A percentile compares a stretch with the other conserved stretches of the same genome.
Evolutionary conservation across 2,888 invertebrate species (phyloP).

Genomic region (Drosophila cognata): DNA sequence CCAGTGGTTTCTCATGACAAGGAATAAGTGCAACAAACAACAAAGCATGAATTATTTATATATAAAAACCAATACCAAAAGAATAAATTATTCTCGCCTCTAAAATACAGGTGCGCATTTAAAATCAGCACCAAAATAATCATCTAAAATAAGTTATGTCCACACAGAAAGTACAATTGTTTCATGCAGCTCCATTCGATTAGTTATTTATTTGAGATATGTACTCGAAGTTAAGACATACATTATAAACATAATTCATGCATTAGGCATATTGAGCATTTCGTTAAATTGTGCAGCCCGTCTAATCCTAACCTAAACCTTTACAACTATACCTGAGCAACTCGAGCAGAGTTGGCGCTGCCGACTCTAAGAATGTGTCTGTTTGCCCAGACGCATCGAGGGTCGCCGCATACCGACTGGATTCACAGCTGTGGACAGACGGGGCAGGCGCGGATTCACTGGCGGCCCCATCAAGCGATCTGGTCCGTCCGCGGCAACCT

Average conservation of each 20-base stretch:
- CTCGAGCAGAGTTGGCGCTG: conserved; percentile 35
- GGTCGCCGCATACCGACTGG: conserved; percentile 49
- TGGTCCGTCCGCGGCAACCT: conserved; percentile 68
- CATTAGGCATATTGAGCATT: conserved; percentile 38
- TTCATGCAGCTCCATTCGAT: conserved; percentile 7
- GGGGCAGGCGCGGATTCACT: conserved; percentile 83
- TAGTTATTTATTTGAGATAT: conserved; percentile 39
- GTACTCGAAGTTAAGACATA: conserved; percentile 22
- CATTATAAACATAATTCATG: conserved; percentile 18
- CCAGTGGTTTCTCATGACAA: not conserved
- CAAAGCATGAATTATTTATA: not conserved
- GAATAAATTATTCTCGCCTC: not conserved
- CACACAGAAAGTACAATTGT: not conserved
- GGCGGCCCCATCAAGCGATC: conserved; percentile 84
- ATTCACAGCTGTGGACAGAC: conserved; percentile 63
- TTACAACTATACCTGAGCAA: conserved; percentile 70
- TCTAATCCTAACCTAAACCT: conserved; percentile 32
- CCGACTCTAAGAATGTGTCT: conserved; percentile 56
- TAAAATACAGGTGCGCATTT: not conserved
- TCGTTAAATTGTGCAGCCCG: not conserved
- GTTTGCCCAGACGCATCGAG: conserved; percentile 65
- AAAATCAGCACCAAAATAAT: not conserved
- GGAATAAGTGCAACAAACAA: not conserved
- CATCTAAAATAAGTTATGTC: not conserved
- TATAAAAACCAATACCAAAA: not conserved